Evolutionary conservation across 2,113 vertebrate genomes (phyloP).

Genomic region (Oreochromis aureus): DNA sequence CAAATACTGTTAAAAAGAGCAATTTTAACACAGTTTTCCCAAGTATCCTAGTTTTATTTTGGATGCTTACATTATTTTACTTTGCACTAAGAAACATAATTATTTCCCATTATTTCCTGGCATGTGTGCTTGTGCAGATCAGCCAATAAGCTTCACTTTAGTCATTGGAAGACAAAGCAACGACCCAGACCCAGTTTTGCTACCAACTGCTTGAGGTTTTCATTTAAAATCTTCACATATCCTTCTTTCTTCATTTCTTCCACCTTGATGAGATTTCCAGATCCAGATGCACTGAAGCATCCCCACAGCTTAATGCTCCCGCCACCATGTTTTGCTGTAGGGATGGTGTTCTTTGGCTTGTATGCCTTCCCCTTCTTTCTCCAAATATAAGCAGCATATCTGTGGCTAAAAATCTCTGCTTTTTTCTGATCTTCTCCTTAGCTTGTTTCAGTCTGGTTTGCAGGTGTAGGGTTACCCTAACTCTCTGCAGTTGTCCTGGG

Average conservation of each 20-base stretch:
- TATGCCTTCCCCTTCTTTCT: not conserved
- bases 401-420: not conserved
- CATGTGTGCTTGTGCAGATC: not conserved
- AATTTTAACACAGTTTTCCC: not conserved
- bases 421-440: not conserved
- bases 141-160: not conserved
- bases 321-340: not conserved
- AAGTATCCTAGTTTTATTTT: not conserved
- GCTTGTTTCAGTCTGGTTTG: not conserved
- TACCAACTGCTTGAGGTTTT: not conserved
- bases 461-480: not conserved
- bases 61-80: not conserved
- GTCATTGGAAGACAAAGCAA: not conserved
- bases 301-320: not conserved
- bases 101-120: not conserved
- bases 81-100: not conserved
- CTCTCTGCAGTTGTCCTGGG: not conserved
- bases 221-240: not conserved
- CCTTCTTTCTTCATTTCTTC: not conserved
- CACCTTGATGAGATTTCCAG: not conserved
- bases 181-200: not conserved
- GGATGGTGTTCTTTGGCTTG: not conserved
- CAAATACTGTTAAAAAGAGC: not conserved
- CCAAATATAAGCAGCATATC: not conserved
- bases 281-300: not conserved